A percentile compares a stretch with the other conserved stretches of the same genome.
Evolutionary conservation across 1,140 invertebrate species (phyloP).

Genomic region (Brachionus calyciflorus): DNA sequence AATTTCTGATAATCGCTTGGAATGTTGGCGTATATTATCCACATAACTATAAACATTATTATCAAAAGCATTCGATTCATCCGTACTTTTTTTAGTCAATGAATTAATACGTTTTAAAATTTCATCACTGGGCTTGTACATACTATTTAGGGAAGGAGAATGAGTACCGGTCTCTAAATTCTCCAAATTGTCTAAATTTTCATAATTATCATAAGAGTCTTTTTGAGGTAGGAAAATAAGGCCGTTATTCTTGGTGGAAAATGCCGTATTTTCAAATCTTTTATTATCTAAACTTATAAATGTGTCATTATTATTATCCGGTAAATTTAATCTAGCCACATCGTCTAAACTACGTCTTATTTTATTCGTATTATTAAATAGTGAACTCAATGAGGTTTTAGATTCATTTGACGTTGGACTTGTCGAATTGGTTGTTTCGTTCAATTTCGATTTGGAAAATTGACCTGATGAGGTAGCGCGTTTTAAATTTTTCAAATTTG

Average conservation of each 20-base stretch:
- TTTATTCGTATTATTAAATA: slow-evolving; percentile 10
- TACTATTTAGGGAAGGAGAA: neutral
- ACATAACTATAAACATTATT: slow-evolving; percentile 45
- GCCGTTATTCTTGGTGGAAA: slow-evolving; percentile 41
- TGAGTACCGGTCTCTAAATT: neutral
- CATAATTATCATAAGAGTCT: neutral
- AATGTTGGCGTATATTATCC: slow-evolving; percentile 36
- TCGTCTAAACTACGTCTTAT: slow-evolving; percentile 27
- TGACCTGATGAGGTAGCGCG: slow-evolving; percentile 27
- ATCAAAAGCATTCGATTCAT: slow-evolving; percentile 23
- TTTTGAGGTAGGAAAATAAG: slow-evolving; percentile 23
- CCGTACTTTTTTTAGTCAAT: neutral
- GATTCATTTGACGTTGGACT: neutral
- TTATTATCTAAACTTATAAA: slow-evolving; percentile 7
- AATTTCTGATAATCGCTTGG: slow-evolving; percentile 20
- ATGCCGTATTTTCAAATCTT: slow-evolving; percentile 6
- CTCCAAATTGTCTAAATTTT: slow-evolving; percentile 2
- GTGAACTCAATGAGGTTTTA: neutral
- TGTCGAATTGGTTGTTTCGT: neutral
- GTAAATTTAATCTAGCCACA: neutral
- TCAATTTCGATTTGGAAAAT: slow-evolving; percentile 9
- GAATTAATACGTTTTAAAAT: slow-evolving; percentile 23
- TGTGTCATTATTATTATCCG: neutral
- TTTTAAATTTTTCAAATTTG: slow-evolving; percentile 25
- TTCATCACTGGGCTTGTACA: slow-evolving; percentile 19